Evolutionary conservation across 2,113 vertebrate genomes (phyloP).

Genomic region (Suricata suricatta): DNA sequence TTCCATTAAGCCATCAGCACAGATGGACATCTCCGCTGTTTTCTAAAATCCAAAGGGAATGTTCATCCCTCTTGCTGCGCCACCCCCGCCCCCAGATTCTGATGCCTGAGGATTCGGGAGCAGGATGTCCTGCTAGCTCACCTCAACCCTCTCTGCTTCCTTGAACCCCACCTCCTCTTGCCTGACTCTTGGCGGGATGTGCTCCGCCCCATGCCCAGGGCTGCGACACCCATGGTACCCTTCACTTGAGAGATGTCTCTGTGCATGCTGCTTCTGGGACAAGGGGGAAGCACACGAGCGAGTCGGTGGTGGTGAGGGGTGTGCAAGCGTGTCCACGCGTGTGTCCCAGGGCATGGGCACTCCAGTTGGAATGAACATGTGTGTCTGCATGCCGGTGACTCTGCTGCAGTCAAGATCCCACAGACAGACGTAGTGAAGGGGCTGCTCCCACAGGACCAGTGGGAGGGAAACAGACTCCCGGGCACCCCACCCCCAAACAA

Average conservation of each 20-base stretch:
- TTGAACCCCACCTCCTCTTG: not conserved
- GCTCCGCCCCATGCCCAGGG: not conserved
- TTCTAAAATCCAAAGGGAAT: constrained; percentile 8
- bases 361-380: too few relatives aligned
- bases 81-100: not conserved
- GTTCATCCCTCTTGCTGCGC: not conserved
- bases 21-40: not conserved
- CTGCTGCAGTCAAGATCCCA: not conserved
- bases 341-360: not conserved
- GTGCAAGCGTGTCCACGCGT: fast-evolving
- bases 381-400: not conserved
- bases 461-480: not conserved
- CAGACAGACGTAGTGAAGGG: too few relatives aligned
- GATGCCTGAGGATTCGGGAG: not conserved
- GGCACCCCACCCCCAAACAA: not conserved
- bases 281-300: not conserved
- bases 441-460: not conserved
- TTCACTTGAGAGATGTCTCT: not conserved
- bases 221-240: fast-evolving
- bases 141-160: not conserved
- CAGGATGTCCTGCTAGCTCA: not conserved
- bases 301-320: fast-evolving
- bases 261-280: not conserved
- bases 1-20: not conserved
- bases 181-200: not conserved